These are phyloP conservation scores for Poeciliopsis infans DNA, from an alignment of 2,797 vertebrate genomes.

Conservation along the genomic window DNA sequence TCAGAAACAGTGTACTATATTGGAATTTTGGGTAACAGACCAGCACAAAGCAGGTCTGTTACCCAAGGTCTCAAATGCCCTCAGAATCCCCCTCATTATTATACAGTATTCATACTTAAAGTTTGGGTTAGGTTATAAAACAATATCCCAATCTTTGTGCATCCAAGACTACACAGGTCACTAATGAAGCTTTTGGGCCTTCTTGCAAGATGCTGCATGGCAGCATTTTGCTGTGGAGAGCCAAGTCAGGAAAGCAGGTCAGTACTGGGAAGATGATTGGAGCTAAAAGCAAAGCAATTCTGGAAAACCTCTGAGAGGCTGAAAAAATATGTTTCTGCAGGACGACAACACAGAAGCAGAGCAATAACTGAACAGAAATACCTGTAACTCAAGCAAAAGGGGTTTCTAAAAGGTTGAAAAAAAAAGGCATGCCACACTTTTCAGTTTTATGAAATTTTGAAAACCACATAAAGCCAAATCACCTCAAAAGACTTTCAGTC, in stretches of 20 bases:
- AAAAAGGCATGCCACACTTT: slow-evolving; percentile 1
- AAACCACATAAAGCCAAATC: background rate
- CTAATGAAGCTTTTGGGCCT: background rate
- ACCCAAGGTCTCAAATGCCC: too few relatives aligned
- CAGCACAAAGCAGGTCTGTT: background rate
- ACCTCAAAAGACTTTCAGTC: background rate
- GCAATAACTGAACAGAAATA: background rate
- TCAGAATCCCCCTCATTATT: background rate
- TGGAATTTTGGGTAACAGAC: background rate
- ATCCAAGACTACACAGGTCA: background rate
- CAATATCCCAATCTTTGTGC: background rate
- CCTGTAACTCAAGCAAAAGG: background rate
- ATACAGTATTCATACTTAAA: background rate
- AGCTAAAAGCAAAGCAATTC: background rate
- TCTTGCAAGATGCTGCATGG: background rate
- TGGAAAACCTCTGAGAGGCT: background rate
- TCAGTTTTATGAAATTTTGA: background rate
- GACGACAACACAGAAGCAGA: background rate
- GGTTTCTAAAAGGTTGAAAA: background rate
- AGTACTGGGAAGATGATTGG: background rate
- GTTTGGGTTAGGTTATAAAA: too few relatives aligned
- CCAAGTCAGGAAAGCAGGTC: background rate
- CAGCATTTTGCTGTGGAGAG: background rate
- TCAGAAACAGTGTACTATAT: background rate
- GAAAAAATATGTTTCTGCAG: background rate